Evolutionary conservation across 2,888 invertebrate genomes (phyloP).

Genomic region (Fragum fragum): DNA sequence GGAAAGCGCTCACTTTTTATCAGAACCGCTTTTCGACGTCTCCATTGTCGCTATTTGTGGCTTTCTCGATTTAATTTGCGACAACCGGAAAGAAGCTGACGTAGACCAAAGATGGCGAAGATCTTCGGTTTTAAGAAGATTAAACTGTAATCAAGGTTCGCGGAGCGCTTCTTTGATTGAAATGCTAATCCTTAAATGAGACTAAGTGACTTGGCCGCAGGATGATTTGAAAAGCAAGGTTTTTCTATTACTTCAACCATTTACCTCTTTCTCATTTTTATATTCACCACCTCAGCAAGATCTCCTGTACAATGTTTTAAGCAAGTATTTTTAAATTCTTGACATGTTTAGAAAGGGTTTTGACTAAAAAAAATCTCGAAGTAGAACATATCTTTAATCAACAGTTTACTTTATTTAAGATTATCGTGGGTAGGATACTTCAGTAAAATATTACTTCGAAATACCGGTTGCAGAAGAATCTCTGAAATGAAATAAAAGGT

Average conservation of each 20-base stretch:
- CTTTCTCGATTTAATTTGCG: slow-evolving; percentile 63
- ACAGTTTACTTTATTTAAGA: no score
- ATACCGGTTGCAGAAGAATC: no score
- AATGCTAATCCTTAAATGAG: slow-evolving; percentile 57
- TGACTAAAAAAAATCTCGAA: no score
- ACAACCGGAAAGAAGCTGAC: slow-evolving; percentile 51
- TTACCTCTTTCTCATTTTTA: no score
- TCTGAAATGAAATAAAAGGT: no score
- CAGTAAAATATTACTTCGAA: no score
- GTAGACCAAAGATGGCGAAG: slow-evolving; percentile 58
- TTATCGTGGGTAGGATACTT: no score
- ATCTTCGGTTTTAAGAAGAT: slow-evolving; percentile 62
- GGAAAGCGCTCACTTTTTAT: slow-evolving; percentile 45
- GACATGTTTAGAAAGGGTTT: no score
- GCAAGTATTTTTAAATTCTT: no score
- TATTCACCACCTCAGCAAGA: no score
- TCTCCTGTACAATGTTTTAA: no score
- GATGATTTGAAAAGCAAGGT: slow-evolving; percentile 8
- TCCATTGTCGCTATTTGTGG: slow-evolving; percentile 61
- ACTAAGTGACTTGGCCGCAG: slow-evolving; percentile 66
- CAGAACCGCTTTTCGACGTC: slow-evolving; percentile 49
- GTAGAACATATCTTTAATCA: no score
- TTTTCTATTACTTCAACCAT: not conserved
- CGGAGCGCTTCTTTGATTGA: slow-evolving; percentile 50
- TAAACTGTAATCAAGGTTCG: slow-evolving; percentile 44